A percentile compares a stretch with the other conserved stretches of the same genome.
These are phyloP conservation scores for Aegithalos caudatus DNA, from an alignment of 2,113 vertebrate genomes.

Conservation along the genomic window DNA sequence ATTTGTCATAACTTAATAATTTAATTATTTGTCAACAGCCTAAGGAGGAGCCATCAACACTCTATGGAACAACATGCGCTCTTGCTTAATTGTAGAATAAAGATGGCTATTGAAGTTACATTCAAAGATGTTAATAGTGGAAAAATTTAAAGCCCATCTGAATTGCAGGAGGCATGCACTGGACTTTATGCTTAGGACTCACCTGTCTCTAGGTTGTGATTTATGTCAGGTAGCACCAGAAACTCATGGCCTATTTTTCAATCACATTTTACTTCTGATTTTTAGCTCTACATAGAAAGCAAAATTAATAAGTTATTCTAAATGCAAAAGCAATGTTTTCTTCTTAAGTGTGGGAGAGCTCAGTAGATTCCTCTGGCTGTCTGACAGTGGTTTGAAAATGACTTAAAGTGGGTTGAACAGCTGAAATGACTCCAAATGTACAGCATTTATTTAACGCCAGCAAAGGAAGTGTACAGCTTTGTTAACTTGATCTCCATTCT, in stretches of 20 bases:
- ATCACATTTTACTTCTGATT: neutral
- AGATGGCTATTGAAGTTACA: neutral
- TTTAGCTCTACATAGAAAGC: neutral
- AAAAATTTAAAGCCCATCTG: neutral
- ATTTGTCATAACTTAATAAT: neutral
- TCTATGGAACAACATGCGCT: neutral
- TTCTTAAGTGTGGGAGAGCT: neutral
- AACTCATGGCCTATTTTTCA: neutral
- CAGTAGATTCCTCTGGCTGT: neutral
- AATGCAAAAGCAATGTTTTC: neutral
- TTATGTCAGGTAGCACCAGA: neutral
- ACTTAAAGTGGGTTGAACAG: neutral
- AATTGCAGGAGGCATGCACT: neutral
- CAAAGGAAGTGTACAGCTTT: neutral
- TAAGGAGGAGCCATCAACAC: neutral
- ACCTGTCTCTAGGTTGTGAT: neutral
- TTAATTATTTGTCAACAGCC: no score
- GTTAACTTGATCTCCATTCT: neutral
- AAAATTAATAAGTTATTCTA: neutral
- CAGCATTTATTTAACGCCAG: constrained; percentile 7
- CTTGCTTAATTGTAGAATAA: neutral
- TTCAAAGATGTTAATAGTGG: neutral
- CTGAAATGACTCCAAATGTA: neutral
- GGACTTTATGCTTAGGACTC: neutral
- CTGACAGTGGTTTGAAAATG: neutral